Base-by-base conservation (phyloP, 2,113 vertebrate species). In the Protobothrops mucrosquamatus region DNA sequence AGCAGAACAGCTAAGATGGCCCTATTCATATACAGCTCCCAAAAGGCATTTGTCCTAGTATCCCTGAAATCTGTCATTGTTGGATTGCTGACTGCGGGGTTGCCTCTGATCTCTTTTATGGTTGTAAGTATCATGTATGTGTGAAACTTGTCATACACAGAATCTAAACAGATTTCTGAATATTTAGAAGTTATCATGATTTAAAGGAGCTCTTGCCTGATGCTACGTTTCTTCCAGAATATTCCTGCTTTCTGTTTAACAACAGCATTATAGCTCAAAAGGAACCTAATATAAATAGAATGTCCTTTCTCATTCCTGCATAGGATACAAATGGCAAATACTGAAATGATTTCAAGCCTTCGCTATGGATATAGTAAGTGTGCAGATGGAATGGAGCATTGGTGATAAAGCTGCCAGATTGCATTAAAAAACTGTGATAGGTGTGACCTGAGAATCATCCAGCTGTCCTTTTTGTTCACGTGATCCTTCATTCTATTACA, bases 331-430 rank as follows among this genome's bases (percentile, higher is more conserved):
- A 86, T 11, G 26, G 0, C 3, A 23, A 26, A 0, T n/a, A 10
- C 88, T 57, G 85, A 81, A 90, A 52, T 96, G 93, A 20, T 57
- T 51, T 86, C 15, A 1, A 4, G 48, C 92, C 92, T 94, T 91
- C 51, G 52, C 1, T 3, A 74, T 85, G 85, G 56, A 1, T 48
- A 39, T 39, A 81, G 15, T 39, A 56, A 85, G n/a, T 23, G n/a
- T 88, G 92, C 56, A 52, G 92, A 59, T 85, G 81, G 91, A 87
- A 89, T 90, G 69, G 90, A 94, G 91, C 92, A 90, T 89, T 89
- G 61, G 88, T 93, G 94, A 96, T 88, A 85, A 88, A 96, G 74
- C 94, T 94, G 93, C 90, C 95, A 93, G 92, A 51, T 92, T 51
- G 59, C 22, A 10, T 89, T 93, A 91, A n/a, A 89, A 39, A 85